Evolutionary conservation across 1,140 invertebrate species (phyloP).

Genomic region (Bombus waltoni): DNA sequence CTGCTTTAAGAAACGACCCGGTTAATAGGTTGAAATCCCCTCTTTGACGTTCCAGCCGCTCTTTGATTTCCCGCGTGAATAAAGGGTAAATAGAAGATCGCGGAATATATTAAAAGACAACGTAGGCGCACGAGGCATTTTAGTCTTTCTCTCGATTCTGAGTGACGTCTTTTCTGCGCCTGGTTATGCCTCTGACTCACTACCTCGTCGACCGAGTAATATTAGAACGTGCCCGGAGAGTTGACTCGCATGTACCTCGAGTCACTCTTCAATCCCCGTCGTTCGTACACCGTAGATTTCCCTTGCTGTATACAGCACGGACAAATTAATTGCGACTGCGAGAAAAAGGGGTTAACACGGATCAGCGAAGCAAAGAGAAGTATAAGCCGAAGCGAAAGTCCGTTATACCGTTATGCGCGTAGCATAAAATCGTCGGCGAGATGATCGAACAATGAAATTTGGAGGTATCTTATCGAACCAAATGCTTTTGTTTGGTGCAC

Average conservation of each 20-base stretch:
- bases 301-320: background rate
- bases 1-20: background rate
- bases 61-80: background rate
- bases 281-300: slow-evolving; percentile 9
- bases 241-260: slow-evolving; percentile 48
- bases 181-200: slow-evolving; percentile 66
- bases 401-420: background rate
- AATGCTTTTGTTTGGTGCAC: background rate
- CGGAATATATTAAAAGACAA: background rate
- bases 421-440: background rate
- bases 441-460: background rate
- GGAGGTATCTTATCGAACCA: background rate
- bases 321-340: slow-evolving; percentile 19
- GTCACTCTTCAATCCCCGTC: slow-evolving; percentile 22
- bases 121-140: background rate
- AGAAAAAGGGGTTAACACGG: background rate
- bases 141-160: slow-evolving; percentile 9
- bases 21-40: background rate
- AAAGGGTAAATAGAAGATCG: background rate
- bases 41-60: too few species aligned
- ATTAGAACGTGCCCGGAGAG: slow-evolving; percentile 68
- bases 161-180: slow-evolving; percentile 35
- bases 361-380: background rate
- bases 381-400: background rate
- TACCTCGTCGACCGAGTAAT: slow-evolving; percentile 64